Percentiles rank a stretch among this genome's conserved stretches.
phyloP scores from a whole-genome alignment of 1,140 invertebrate genomes.

The Notospermus geniculatus region DNA sequence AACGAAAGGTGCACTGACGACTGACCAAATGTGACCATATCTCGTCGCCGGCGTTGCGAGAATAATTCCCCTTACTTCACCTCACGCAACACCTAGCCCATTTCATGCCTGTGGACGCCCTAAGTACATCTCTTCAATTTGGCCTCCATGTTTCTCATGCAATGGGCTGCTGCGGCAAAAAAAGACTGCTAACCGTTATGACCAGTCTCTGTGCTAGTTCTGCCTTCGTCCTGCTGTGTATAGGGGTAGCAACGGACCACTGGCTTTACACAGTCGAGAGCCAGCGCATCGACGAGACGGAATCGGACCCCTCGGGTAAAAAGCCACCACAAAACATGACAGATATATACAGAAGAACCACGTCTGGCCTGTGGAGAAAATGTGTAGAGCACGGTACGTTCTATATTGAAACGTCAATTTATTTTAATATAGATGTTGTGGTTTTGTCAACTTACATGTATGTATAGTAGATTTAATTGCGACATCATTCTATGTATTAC shows the following conservation, averaged over 20 bases:
- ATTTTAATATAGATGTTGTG: too few species aligned
- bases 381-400: conserved; percentile 39
- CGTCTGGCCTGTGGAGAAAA: conserved; percentile 51
- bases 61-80: too few species aligned
- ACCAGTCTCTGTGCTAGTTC: conserved; percentile 53
- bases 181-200: conserved; percentile 47
- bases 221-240: conserved; percentile 51
- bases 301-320: neutral
- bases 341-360: conserved; percentile 34
- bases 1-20: too few species aligned
- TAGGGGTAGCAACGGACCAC: conserved; percentile 52
- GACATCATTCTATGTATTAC: too few species aligned
- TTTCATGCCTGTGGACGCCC: too few species aligned
- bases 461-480: too few species aligned
- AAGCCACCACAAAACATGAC: conserved; percentile 26
- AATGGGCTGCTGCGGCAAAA: conserved; percentile 53
- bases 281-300: conserved; percentile 21
- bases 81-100: too few species aligned
- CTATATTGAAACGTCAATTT: too few species aligned
- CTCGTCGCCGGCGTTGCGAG: too few species aligned
- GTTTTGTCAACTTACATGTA: too few species aligned
- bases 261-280: conserved; percentile 50
- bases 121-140: too few species aligned
- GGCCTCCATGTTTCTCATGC: conserved; percentile 19
- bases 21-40: too few species aligned